phyloP scores from a whole-genome alignment of 2,888 invertebrate species.

The Lymantria dispar region DNA sequence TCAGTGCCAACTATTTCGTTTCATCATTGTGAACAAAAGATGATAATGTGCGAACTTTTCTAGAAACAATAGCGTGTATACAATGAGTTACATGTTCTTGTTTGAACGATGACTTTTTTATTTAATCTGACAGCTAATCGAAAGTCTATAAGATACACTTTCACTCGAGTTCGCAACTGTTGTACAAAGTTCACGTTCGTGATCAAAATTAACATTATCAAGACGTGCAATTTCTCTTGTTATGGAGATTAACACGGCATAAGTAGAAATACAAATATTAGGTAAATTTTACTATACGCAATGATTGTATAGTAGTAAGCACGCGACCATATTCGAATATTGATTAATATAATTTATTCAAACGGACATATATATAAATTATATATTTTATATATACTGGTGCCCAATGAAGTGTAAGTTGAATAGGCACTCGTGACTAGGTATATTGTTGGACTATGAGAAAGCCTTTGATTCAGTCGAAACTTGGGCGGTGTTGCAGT shows the following conservation, averaged over 20 bases:
- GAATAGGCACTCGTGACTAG: too few species aligned
- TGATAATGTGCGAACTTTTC: constrained; percentile 1
- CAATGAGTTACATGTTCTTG: not conserved
- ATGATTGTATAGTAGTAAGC: not conserved
- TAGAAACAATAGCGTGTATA: constrained; percentile 20
- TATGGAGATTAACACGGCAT: constrained; percentile 3
- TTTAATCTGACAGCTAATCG: constrained; percentile 13
- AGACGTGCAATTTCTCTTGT: constrained; percentile 25
- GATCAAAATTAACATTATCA: constrained; percentile 19
- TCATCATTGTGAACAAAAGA: constrained; percentile 23
- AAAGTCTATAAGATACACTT: constrained; percentile 25
- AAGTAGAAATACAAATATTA: not conserved
- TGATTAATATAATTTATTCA: too few species aligned
- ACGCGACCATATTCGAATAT: too few species aligned
- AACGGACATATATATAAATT: too few species aligned
- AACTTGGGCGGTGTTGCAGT: too few species aligned
- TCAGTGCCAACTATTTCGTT: constrained; percentile 22
- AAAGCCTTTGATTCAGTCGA: too few species aligned
- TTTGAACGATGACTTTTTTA: constrained; percentile 9
- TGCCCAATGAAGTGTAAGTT: too few species aligned
- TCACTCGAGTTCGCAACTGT: constrained; percentile 19
- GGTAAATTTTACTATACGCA: not conserved
- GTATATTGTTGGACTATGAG: too few species aligned
- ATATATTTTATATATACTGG: too few species aligned
- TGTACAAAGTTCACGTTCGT: constrained; percentile 28